A percentile compares a stretch with the other conserved stretches of the same genome.
Evolutionary conservation across 1,140 invertebrate species (phyloP).

Genomic region (Anagrus nilaparvatae): DNA sequence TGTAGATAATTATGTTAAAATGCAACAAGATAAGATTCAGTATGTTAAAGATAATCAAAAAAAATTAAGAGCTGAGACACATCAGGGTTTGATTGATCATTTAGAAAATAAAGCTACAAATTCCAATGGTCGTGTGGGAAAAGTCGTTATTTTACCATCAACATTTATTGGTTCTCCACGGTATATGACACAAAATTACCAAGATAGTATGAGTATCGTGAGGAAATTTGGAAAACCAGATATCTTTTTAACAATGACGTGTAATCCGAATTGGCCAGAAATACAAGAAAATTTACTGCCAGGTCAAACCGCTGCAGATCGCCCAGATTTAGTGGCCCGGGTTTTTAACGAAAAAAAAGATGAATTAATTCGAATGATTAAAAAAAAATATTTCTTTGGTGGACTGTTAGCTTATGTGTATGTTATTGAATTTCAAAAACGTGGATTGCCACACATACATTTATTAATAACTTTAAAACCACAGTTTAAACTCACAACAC

Average conservation of each 20-base stretch:
- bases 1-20: conserved; percentile 7
- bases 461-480: background rate
- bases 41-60: conserved; percentile 6
- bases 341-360: too few relatives aligned
- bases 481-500: background rate
- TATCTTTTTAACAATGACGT: conserved; percentile 10
- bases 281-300: conserved; percentile 26
- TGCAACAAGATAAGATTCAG: conserved; percentile 5
- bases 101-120: conserved; percentile 1
- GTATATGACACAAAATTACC: conserved; percentile 8
- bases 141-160: conserved; percentile 11
- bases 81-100: conserved; percentile 5
- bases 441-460: conserved; percentile 34
- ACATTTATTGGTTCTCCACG: conserved; percentile 4
- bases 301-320: too few relatives aligned
- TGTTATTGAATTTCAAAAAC: conserved; percentile 7
- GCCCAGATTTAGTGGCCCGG: too few relatives aligned
- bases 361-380: too few relatives aligned
- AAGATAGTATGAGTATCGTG: conserved; percentile 10
- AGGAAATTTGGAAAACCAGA: conserved; percentile 8
- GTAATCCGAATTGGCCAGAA: conserved; percentile 7
- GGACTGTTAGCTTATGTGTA: background rate
- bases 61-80: conserved; percentile 2
- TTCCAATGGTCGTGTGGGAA: too few relatives aligned
- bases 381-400: conserved; percentile 3